Base-by-base conservation (phyloP, 2,888 invertebrate species). In the Poecilus cupreus region DNA sequence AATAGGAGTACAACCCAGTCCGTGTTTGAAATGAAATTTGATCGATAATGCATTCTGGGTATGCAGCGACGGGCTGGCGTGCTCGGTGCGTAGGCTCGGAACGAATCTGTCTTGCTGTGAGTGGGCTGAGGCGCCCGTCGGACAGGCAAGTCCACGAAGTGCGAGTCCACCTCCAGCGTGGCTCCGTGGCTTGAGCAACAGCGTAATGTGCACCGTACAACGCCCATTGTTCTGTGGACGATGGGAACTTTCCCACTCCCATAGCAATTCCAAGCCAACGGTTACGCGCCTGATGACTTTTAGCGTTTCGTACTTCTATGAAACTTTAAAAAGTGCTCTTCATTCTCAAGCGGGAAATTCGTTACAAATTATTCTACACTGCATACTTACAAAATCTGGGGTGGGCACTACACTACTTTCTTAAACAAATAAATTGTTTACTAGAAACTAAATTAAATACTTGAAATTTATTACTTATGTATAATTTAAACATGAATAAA, bases 211-310 rank as follows among this genome's bases (percentile, higher is more conserved):
- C 26, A 60, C 60, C 60, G 11, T 32, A 26, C 60, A 60, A 51
- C 51, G 51, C 51, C 51, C 57, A 57, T 57, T 57, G 57, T 57
- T 57, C 57, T 16, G 39, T 32, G 32, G 26, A 24, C n/a, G 39
- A 16, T 72, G 72, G 72, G 72, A 72, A 72, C 46, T 43, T 72
- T 72, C 72, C 22, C 72, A 72, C 46, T 72, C 72, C 24, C 72
- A 72, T 32, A 32, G 32, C 32, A 32, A 32, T 32, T 32, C 46
- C 46, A n/a, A 4, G 46, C n/a, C 46, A 46, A 10, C n/a, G 46
- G 46, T 13, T 46, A 13, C 46, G n/a, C 11, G n/a, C n/a, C n/a
- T 46, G 46, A 10, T 10, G 46, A 13, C 11, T 46, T 32, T 1
- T 6, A 32, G 32, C 32, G 32, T 32, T 32, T 32, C 32, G 5